Percentiles rank a stretch among this genome's conserved stretches.
Conservation (phyloP, 1,140 invertebrate genomes). For the Caenorhabditis inopinata region DNA sequence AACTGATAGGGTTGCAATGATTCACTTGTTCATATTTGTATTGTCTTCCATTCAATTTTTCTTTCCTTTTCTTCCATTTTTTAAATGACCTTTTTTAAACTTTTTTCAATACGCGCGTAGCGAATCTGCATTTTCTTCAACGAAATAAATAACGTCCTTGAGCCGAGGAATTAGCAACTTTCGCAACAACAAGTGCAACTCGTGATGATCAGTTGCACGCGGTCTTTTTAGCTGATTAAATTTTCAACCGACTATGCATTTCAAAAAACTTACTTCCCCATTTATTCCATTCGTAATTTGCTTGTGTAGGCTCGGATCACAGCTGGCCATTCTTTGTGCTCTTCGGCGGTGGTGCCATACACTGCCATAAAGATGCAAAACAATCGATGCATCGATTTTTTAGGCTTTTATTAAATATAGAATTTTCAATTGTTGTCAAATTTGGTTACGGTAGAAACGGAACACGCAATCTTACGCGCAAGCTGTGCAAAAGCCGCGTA, state of each 20-base stretch:
- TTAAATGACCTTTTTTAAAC: neutral
- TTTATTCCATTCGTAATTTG: neutral
- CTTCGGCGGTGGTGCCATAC: too few species aligned
- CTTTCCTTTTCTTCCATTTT: neutral
- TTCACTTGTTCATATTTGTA: conserved; percentile 22
- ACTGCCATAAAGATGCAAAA: too few species aligned
- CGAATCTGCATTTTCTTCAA: neutral
- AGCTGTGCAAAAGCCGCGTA: neutral
- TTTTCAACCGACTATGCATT: too few species aligned
- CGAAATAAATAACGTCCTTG: conserved; percentile 13
- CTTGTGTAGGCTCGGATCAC: too few species aligned
- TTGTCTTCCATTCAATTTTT: neutral
- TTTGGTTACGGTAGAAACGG: neutral
- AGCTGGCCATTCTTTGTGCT: too few species aligned
- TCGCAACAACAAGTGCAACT: neutral
- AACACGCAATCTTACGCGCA: neutral
- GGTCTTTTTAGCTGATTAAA: too few species aligned
- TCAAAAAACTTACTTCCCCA: too few species aligned
- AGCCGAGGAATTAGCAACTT: neutral
- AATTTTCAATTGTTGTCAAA: too few species aligned
- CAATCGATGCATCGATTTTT: too few species aligned
- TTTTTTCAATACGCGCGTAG: too few species aligned
- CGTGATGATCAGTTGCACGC: neutral
- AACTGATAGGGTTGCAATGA: conserved; percentile 7
- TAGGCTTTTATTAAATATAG: too few species aligned